Base-by-base conservation (phyloP, 23 tunicate species). In the Trididemnum miniatum region DNA sequence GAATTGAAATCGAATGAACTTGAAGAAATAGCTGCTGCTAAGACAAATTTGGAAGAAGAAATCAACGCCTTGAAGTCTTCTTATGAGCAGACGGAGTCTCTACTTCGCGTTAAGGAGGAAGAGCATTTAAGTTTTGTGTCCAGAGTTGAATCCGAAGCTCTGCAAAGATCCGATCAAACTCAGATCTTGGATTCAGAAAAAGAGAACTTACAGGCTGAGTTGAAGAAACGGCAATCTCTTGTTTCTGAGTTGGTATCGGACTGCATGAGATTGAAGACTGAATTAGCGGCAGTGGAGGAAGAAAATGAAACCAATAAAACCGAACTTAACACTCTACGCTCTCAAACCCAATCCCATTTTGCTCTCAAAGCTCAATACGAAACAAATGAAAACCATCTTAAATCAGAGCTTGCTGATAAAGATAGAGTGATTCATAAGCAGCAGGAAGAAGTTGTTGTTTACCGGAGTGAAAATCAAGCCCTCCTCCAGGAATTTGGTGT, bases 381-480 rank as follows among this genome's bases (percentile, higher is more conserved):
- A 62, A 36, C 84, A 54, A 91, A 91, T 38, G 97, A 91, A 74
- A 91, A 91, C 69, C 97, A 91, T 71, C 34, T 91, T 18, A 91
- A 91, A 66, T 91, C 97, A 0, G 91, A 91, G 77, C 88, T 91
- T 62, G 81, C 89, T 15, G 97, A 86, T 35, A 91, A 91, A 69
- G 97, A 91, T 60, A 76, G 97, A 35, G 64, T 86, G 35, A 82
- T 91, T 31, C 85, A 71, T 0, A 80, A 79, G 37, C 97, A 86
- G 9, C 81, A 86, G 31, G 86, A 76, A 20, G 97, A 86, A 73
- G 76, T 86, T 27, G 88, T 65, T 18, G 90, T 54, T 15, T 33
- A 33, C 2, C 65, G 85, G 74, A 76, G 25, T 7, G 77, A 89
- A 64, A 76, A 83, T 25, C 60, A 30, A 22, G 35, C 65, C 1